Evolutionary conservation across 2,888 invertebrate species (phyloP).

Genomic region (Agrotis segetum): DNA sequence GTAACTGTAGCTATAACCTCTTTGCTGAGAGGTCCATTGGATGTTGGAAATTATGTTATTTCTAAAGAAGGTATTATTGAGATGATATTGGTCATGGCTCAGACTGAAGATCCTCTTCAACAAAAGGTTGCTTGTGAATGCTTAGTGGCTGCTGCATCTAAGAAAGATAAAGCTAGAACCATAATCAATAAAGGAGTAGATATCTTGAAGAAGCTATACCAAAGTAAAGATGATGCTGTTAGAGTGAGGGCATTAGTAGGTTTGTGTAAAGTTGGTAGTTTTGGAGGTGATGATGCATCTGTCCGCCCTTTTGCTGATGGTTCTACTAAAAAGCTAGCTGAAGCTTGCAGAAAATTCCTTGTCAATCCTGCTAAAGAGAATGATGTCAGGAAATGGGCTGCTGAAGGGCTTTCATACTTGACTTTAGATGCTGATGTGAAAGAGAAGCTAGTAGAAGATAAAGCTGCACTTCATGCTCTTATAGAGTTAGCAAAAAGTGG

Average conservation of each 20-base stretch:
- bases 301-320: constrained; percentile 98
- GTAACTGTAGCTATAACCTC: constrained; percentile 97
- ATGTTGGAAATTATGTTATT: constrained; percentile 97
- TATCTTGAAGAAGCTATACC: constrained; percentile 98
- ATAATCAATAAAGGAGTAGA: constrained; percentile 97
- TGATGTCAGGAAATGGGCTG: constrained; percentile 98
- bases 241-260: constrained; percentile 97
- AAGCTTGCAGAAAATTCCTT: constrained; percentile 97
- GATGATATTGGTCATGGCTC: constrained; percentile 99
- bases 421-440: constrained; percentile 99
- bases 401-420: constrained; percentile 98
- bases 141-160: constrained; percentile 98
- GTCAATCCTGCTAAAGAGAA: constrained; percentile 96
- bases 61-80: constrained; percentile 97
- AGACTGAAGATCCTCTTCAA: constrained; percentile 96
- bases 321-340: constrained; percentile 97
- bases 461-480: constrained; percentile 95
- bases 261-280: constrained; percentile 98
- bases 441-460: constrained; percentile 98
- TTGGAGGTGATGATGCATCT: constrained; percentile 99
- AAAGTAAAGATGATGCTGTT: constrained; percentile 97
- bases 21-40: constrained; percentile 97
- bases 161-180: constrained; percentile 98
- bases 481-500: constrained; percentile 97
- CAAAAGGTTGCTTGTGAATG: constrained; percentile 99